Base-by-base conservation (phyloP, 2,888 invertebrate species). In the Temnothorax unifasciatus region DNA sequence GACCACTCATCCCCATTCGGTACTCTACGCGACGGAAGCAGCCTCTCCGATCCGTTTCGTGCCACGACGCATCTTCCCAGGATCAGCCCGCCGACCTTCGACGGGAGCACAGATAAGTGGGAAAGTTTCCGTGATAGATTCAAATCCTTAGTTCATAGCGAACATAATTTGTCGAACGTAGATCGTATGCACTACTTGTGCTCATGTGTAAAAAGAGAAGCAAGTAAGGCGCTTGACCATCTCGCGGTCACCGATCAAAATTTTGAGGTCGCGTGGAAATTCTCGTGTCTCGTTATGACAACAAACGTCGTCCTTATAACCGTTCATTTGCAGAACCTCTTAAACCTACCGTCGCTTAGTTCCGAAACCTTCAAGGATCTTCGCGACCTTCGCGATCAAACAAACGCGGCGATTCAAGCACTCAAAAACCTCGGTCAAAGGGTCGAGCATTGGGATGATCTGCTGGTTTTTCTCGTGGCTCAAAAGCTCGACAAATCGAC, bases 241-340 rank as follows among this genome's bases (percentile, higher is more conserved):
- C 29, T 34, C 15, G 61, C 29, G 8, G 0, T 61, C 0, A 61
- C 34, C 3, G 3, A 61, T 1, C 2, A 0, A 0, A 61, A 61
- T 6, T 61, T 34, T 8, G 34, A 6, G 0, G 18, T 61, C 18
- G 61, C 34, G 61, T 61, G 34, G 61, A 18, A 34, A 18, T 29
- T 18, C 61, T 34, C 0, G 9, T 18, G 2, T 61, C 61, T 1
- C 61, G 34, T 0, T 61, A 61, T 1, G 61, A 61, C 1, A 61
- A 61, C 9, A 18, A 18, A 2, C 34, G 61, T 1, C 18, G 34
- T n/a, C 1, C 34, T 61, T 0, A 34, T 61, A 1, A 59, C 29
- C 0, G 5, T 0, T 3, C 34, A 34, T 18, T 64, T 64, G 1
- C n/a, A 13, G 1, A 3, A 8, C 0, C 34, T 63, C 0, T n/a